phyloP scores from a whole-genome alignment of 2,888 invertebrate species.

The Seira sanloemensis region DNA sequence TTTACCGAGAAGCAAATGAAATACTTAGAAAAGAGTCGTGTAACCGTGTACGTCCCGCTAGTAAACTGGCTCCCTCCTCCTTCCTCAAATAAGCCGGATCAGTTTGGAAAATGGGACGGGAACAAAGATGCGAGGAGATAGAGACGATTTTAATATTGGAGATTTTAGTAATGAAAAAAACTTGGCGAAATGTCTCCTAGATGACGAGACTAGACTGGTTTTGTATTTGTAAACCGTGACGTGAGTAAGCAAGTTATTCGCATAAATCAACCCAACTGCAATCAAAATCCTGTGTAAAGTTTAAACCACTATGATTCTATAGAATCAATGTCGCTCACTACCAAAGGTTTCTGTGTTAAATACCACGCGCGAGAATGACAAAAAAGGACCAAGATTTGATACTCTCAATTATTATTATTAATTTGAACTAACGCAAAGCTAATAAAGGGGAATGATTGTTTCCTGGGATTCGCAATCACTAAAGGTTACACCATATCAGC shows the following conservation, averaged over 20 bases:
- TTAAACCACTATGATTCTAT: too few relatives aligned
- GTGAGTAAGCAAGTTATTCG: not conserved
- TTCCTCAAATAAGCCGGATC: not conserved
- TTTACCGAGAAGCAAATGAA: too few relatives aligned
- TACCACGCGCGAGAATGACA: too few relatives aligned
- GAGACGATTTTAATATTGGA: not conserved
- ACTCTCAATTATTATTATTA: not conserved
- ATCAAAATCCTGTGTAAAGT: not conserved
- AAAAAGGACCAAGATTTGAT: not conserved
- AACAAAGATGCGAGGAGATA: constrained; percentile 1
- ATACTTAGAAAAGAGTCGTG: too few relatives aligned
- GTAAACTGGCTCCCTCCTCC: not conserved
- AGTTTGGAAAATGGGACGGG: not conserved
- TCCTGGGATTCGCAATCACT: too few relatives aligned
- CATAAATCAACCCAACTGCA: not conserved
- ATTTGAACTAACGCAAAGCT: not conserved
- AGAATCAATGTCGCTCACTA: too few relatives aligned
- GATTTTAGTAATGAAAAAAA: constrained; percentile 28
- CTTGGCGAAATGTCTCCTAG: constrained; percentile 69
- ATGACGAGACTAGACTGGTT: constrained; percentile 69
- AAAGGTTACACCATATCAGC: too few relatives aligned
- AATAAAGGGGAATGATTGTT: too few relatives aligned
- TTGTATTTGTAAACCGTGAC: constrained; percentile 42
- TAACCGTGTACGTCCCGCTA: not conserved
- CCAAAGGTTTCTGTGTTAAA: too few relatives aligned